Evolutionary conservation across 1,140 invertebrate species (phyloP), one percentile per base, ranked within the genome.

Genomic region (Drosophila micromelanica): DNA sequence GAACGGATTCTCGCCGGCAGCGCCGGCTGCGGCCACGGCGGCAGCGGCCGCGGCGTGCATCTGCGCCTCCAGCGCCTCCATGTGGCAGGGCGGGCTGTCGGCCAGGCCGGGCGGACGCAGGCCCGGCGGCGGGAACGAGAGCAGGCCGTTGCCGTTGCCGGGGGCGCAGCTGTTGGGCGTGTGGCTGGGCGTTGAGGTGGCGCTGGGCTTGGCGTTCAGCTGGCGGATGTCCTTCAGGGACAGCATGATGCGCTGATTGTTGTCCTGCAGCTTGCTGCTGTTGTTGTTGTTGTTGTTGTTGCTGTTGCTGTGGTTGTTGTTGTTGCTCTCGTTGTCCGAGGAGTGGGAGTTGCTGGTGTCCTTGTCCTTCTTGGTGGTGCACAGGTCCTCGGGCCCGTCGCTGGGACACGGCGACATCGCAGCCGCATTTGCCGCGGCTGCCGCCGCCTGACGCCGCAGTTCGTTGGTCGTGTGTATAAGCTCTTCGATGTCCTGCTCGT

Each of bases 381-480:
- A 93, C 1, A 94, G 78, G 76, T 94, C 93, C 73, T 94, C 93
- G 4, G 93, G 91, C 2, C 82, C 91, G 40, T 92, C 91, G 20
- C 76, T 90, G 40, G 74, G 77, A 7, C 71, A 67, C 2, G 82
- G 84, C 17, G 84, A 87, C 74, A 90, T 85, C 37, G 84, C 84
- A 2, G 79, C 85, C 13, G 75, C 84, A 42, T 89, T 87, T 5
- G 82, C 82, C 6, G 82, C 82, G 12, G 78, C 87, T 0, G 72
- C 84, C 0, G 81, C 73, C 8, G 87, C 77, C 46, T 91, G 84
- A 2, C 90, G 80, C 23, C 89, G 81, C 52, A 91, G 59, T 64
- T 91, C 89, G 63, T 92, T 91, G 42, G 86, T 80, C 43, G 78
- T 90, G 59, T 91, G 71, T 40, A 91, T 91, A 68, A 91, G 86